Base-by-base conservation (phyloP, 2,888 invertebrate species). In the Corythucha ciliata region DNA sequence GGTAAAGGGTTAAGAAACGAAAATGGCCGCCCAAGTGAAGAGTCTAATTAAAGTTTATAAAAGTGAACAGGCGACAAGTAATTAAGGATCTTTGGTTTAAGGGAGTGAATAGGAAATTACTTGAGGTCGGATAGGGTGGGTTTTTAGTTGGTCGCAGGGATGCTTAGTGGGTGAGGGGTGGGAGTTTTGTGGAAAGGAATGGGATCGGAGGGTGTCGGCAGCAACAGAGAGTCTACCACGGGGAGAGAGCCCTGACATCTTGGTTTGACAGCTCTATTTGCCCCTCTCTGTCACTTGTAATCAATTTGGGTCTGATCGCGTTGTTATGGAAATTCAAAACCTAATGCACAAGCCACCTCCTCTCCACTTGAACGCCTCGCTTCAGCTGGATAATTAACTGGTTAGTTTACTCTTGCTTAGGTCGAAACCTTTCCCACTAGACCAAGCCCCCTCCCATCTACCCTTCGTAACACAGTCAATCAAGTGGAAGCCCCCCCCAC, bases 221-320 rank as follows among this genome's bases (percentile, higher is more conserved):
- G 45, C 45, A 45, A 45, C 45, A 45, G 45, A 45, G 45, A 45
- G 29, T 45, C 45, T 33, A 45, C 29, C 36, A 8, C 5, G 33
- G 16, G 26, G 21, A 18, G 22, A 12, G 8, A 10, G 8, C 29
- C 32, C 24, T 26, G 40, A 51, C 56, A 25, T 47, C 51, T 50
- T 49, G 53, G 48, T 55, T 55, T 55, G 55, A 55, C 55, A 55
- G 55, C 25, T 55, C 55, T 49, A 55, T 55, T 55, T 55, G 49
- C 45, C 12, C 47, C 41, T 24, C 45, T 45, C 41, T 53, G 53
- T 53, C 55, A 55, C 55, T 49, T 53, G 55, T 55, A 55, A 55
- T 55, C 55, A 55, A 55, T 55, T 53, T 41, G 46, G 22, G 24
- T 34, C 29, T 41, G 54, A 50, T 50, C 50, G 46, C 46, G 48